A percentile compares a stretch with the other conserved stretches of the same genome.
Conservation (phyloP, 2,113 vertebrate genomes). For the Notothenia rossii region DNA sequence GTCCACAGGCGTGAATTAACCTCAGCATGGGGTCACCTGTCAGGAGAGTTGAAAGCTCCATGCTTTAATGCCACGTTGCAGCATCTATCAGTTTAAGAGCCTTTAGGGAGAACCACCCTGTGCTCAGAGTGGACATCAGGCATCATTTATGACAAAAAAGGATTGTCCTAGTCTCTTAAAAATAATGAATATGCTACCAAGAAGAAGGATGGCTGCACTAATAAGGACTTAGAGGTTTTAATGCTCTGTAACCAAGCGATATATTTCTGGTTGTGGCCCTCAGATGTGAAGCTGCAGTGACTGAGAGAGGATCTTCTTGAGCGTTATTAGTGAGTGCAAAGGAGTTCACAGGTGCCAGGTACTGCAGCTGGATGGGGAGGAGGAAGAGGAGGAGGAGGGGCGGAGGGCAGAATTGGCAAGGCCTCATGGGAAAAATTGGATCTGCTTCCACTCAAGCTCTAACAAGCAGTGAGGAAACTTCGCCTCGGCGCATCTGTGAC, state of each 20-base stretch:
- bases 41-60: constrained; percentile 8
- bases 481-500: constrained; percentile 73
- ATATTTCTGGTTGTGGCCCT: constrained; percentile 38
- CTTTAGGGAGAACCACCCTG: constrained; percentile 7
- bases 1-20: constrained; percentile 34
- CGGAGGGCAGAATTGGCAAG: constrained; percentile 78
- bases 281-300: constrained; percentile 19
- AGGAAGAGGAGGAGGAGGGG: constrained; percentile 31
- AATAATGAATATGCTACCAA: constrained; percentile 46
- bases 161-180: constrained; percentile 43
- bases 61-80: constrained; percentile 33
- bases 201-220: constrained; percentile 47
- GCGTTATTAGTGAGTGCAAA: constrained; percentile 73
- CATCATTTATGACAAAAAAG: constrained; percentile 16
- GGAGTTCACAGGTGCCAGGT: constrained; percentile 84
- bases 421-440: constrained; percentile 82
- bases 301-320: constrained; percentile 54
- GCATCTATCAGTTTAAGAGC: constrained; percentile 57
- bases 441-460: constrained; percentile 84
- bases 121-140: constrained; percentile 22
- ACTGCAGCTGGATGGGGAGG: constrained; percentile 76
- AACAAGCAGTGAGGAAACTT: constrained; percentile 82
- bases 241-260: constrained; percentile 13
- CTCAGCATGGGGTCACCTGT: constrained; percentile 43
- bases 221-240: constrained; percentile 13